A percentile compares a stretch with the other conserved stretches of the same genome.
Evolutionary conservation across 2,113 vertebrate species (phyloP).

Genomic region (Talpa occidentalis): DNA sequence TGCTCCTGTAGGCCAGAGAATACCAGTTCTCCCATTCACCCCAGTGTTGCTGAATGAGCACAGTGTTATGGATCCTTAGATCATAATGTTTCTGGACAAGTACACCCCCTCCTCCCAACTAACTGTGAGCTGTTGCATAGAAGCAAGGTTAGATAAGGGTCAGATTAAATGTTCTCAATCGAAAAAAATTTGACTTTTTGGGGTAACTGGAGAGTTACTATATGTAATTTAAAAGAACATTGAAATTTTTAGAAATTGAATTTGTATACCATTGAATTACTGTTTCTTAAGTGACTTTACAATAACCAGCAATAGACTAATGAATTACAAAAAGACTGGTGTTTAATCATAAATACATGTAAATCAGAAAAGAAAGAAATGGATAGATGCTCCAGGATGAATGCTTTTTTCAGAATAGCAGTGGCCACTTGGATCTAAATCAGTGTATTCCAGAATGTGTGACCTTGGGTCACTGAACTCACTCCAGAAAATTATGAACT

Average conservation of each 20-base stretch:
- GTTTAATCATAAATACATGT: constrained; percentile 20
- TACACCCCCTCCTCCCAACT: not conserved
- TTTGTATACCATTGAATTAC: not conserved
- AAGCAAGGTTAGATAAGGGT: not conserved
- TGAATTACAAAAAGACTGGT: not conserved
- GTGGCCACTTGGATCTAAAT: not conserved
- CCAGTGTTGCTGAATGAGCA: constrained; percentile 25
- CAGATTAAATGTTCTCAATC: constrained; percentile 19
- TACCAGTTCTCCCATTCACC: not conserved
- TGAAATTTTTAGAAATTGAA: constrained; percentile 44
- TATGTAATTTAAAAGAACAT: constrained; percentile 24
- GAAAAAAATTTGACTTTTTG: not conserved
- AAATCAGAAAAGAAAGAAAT: not conserved
- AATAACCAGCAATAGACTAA: not conserved
- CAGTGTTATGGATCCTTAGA: not conserved
- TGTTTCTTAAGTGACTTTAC: constrained; percentile 22
- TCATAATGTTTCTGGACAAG: not conserved
- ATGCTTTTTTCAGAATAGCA: constrained; percentile 2
- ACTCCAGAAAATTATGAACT: not conserved
- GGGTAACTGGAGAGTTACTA: not conserved
- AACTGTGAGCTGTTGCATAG: not conserved
- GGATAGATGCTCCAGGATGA: not conserved
- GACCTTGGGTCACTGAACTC: not conserved
- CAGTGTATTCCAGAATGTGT: not conserved
- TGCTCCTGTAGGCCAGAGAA: not conserved